Evolutionary conservation across 2,888 invertebrate genomes (phyloP), one percentile per base, ranked within the genome.

Genomic region (Yponomeuta plumbellus): DNA sequence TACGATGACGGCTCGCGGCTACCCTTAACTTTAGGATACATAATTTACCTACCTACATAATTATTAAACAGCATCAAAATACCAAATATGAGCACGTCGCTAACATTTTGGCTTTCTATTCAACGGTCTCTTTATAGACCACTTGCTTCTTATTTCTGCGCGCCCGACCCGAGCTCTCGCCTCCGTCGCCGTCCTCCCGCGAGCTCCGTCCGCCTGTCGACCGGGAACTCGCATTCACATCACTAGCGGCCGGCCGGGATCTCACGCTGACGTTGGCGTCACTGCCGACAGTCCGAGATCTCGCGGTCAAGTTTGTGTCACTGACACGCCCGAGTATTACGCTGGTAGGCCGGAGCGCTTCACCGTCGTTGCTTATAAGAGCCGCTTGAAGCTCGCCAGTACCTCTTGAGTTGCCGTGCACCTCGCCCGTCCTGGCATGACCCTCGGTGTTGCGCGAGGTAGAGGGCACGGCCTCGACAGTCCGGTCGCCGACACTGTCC

Each of bases 91-190:
- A n/a, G n/a, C n/a, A n/a, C n/a, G n/a, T n/a, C n/a, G n/a, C n/a
- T n/a, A n/a, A n/a, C n/a, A n/a, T n/a, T n/a, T n/a, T n/a, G n/a
- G n/a, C n/a, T n/a, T n/a, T n/a, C 85, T 81, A 67, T 86, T 88
- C 20, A 89, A 75, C 4, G 89, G 84, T 64, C 79, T 91, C 91
- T 70, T 85, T 89, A 56, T 91, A 91, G 0, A 79, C 79, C 72
- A 88, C 77, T 0, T 78, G 71, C 64, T 84, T 86, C 73, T 88
- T 70, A 0, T 75, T 57, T 11, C 89, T 68, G 6, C 88, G 69
- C 23, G 83, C 72, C 59, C 88, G 74, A 0, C 79, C 79, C 66
- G 77, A 78, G n/a, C 22, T 64, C 2, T 68, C 66, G 52, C 70
- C 68, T 1, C 74, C 76, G 8, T 68, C 74, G 20, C 70, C 70